phyloP scores from a whole-genome alignment of 2,113 vertebrate species.

The Noctilio leporinus region DNA sequence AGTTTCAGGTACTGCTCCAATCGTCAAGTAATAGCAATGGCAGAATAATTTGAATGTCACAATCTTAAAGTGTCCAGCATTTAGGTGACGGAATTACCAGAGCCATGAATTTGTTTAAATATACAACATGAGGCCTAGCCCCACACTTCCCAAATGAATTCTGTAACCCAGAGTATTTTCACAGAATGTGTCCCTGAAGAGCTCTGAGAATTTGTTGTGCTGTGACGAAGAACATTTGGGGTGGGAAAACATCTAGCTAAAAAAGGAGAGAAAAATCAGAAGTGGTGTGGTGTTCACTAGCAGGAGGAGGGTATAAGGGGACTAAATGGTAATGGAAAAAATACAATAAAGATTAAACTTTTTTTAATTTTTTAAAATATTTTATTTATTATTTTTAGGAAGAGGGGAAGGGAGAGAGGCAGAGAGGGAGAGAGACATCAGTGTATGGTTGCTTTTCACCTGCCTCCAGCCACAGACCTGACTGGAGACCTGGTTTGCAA shows the following conservation, averaged over 20 bases:
- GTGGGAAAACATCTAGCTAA: neutral
- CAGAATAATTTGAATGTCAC: neutral
- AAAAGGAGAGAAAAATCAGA: neutral
- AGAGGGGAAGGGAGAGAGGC: no score
- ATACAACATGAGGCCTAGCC: neutral
- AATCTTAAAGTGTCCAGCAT: neutral
- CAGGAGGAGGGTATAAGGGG: no score
- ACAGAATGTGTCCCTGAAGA: neutral
- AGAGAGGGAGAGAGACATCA: no score
- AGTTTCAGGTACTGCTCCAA: neutral
- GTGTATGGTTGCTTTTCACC: no score
- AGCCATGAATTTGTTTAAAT: neutral
- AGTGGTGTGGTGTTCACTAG: no score
- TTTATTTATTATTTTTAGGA: no score
- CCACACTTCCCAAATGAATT: neutral
- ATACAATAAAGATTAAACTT: no score
- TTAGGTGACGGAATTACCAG: slow-evolving; percentile 11
- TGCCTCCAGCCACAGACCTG: no score
- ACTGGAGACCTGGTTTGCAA: no score
- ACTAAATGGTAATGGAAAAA: no score
- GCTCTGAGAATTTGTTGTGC: neutral
- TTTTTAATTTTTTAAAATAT: no score
- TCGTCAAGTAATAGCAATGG: neutral
- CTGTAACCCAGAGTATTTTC: neutral
- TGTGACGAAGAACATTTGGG: neutral